Base-by-base conservation (phyloP, 1,140 invertebrate species). In the Drosophila mojavensis region DNA sequence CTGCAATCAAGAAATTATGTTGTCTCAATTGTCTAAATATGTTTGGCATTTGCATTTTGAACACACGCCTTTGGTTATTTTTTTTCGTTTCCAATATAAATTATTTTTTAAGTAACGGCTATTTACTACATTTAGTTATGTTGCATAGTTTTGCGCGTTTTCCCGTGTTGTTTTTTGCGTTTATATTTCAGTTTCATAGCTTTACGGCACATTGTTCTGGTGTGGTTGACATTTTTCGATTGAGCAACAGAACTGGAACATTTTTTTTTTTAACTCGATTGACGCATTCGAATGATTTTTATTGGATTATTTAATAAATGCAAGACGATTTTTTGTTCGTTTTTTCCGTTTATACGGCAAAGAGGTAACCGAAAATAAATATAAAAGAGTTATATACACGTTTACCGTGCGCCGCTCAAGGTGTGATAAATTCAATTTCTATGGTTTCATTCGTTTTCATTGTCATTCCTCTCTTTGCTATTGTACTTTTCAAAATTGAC, bases 381-480 rank as follows among this genome's bases (percentile, higher is more conserved):
- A 83, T 67, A 58, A 68, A 78, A 84, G 82, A 86, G 79, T 86
- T 89, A 85, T 85, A 68, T 72, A 72, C 68, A 70, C 82, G 66
- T 75, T 81, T 75, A 55, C 68, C 76, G 71, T 80, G 84, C 78
- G 77, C 77, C 80, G 65, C 71, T 84, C 72, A 78, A 88, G 73
- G 76, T 91, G 89, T 91, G 84, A 91, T 91, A 91, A 80, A 90
- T 91, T 76, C 74, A 62, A 88, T 89, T 91, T 81, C 74, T 91
- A 91, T 56, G 90, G 90, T 82, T 91, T 91, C 90, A 88, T 88
- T 89, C 69, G 72, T 68, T 90, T 78, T 88, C 84, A 84, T 89
- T 88, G 84, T 77, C 74, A 89, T 79, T 77, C 62, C 48, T 67
- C 54, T 68, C 50, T 77, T 76, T 75, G 28, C 66, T 66, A 72